Base-by-base conservation (phyloP, 2,888 invertebrate species). In the Eupelmus urozonus region DNA sequence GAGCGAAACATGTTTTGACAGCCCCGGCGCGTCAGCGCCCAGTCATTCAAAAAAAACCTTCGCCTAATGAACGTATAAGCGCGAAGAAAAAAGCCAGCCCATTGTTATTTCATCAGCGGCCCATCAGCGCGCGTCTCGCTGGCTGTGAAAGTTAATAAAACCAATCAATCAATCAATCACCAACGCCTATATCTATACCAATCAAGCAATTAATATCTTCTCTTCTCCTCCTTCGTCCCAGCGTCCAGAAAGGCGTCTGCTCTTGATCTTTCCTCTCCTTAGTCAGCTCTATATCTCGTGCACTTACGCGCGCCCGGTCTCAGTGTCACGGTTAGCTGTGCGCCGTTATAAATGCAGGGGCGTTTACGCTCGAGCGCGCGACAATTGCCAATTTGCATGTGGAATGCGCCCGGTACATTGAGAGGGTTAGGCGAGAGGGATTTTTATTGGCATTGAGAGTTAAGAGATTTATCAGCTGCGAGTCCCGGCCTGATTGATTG, bases 191-290 rank as follows among this genome's bases (percentile, higher is more conserved):
- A 57, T 71, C 79, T 40, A 49, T 57, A 20, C 25, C 69, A 74
- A 73, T 70, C 62, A 73, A 25, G 67, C 76, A 79, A 79, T 79
- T 79, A 79, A 79, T 79, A 76, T 72, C 60, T 60, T 40, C 49
- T 20, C 18, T 13, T n/a, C n/a, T 11, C 23, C 9, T n/a, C 16
- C 45, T 23, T 57, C 18, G 16, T 29, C 57, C 5, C 57, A 34
- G 9, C 34, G n/a, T n/a, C 9, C 34, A 5, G 34, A 9, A 16
- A 2, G 4, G 3, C 65, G 66, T 78, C 73, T 40, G 67, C 34
- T 67, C 55, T 69, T 29, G 60, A 51, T 78, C 55, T 57, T 59
- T 66, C 59, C 59, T 49, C 18, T 20, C 55, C 1, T 18, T 27
- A 40, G 20, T 5, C 20, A 40, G 0, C 23, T 18, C 23, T 13